These are phyloP conservation scores for Tyrophagus putrescentiae DNA, from an alignment of 1,140 invertebrate species.

Conservation along the genomic window DNA sequence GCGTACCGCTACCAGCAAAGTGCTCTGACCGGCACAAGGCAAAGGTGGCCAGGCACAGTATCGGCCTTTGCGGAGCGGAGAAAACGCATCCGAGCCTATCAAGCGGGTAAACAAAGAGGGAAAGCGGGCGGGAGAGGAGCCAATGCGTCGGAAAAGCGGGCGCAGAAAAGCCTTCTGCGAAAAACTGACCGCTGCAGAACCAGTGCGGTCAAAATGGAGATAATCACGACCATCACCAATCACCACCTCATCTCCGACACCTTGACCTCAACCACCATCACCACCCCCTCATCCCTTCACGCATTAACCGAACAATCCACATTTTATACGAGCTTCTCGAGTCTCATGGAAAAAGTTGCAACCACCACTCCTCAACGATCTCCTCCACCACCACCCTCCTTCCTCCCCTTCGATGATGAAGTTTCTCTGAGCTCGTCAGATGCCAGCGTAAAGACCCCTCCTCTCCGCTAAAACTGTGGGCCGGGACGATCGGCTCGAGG, in stretches of 20 bases:
- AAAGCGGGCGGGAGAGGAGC: slow-evolving; percentile 57
- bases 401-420: too few relatives aligned
- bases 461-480: slow-evolving; percentile 44
- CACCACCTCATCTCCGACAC: too few relatives aligned
- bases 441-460: slow-evolving; percentile 36
- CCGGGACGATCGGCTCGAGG: too few relatives aligned
- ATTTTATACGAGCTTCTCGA: too few relatives aligned
- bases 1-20: slow-evolving; percentile 62
- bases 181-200: neutral
- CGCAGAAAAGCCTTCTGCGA: slow-evolving; percentile 35
- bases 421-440: slow-evolving; percentile 29
- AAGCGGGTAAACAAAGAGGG: slow-evolving; percentile 63
- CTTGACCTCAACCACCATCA: too few relatives aligned
- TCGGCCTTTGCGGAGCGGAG: slow-evolving; percentile 58
- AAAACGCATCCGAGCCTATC: slow-evolving; percentile 62
- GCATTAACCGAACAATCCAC: too few relatives aligned
- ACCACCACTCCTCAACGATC: too few relatives aligned
- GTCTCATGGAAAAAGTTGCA: too few relatives aligned
- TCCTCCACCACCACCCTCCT: too few relatives aligned
- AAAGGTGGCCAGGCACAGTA: slow-evolving; percentile 40
- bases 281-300: too few relatives aligned
- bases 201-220: too few relatives aligned
- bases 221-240: too few relatives aligned
- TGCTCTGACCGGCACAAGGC: slow-evolving; percentile 51
- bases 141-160: slow-evolving; percentile 51